Evolutionary conservation across 2,888 invertebrate species (phyloP).

Genomic region (Acleris sparsana): DNA sequence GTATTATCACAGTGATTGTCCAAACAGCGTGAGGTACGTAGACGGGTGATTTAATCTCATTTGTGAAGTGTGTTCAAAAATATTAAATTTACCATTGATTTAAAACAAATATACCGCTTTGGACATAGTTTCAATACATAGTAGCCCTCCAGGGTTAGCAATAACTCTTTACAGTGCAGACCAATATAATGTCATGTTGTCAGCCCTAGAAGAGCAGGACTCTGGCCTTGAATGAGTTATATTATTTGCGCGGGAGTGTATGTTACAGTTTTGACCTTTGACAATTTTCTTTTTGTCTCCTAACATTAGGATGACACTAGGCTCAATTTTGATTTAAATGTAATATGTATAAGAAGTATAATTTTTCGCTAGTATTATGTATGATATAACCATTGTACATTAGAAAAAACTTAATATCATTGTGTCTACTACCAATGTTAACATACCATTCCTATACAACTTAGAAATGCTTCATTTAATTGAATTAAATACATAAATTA

Average conservation of each 20-base stretch:
- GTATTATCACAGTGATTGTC: constrained; percentile 27
- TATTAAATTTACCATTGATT: no score
- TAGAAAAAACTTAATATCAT: constrained; percentile 13
- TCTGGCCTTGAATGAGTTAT: background rate
- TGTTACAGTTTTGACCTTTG: background rate
- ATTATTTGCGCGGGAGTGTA: background rate
- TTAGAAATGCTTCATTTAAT: constrained; percentile 27
- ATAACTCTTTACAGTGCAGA: background rate
- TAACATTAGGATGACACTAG: background rate
- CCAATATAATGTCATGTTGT: background rate
- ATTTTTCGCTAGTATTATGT: constrained; percentile 2
- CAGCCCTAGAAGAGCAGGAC: background rate
- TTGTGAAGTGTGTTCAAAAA: background rate
- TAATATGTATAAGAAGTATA: constrained; percentile 13
- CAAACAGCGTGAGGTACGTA: background rate
- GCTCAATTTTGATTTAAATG: constrained; percentile 18
- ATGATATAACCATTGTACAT: constrained; percentile 14
- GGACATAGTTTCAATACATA: no score
- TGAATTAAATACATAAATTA: constrained; percentile 34
- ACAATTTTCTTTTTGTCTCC: no score
- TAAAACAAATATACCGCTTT: no score
- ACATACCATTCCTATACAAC: constrained; percentile 35
- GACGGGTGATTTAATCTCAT: background rate
- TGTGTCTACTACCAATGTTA: constrained; percentile 29
- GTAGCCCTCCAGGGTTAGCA: no score